Conservation (phyloP, 2,113 vertebrate genomes). For the Phyllostomus hastatus region DNA sequence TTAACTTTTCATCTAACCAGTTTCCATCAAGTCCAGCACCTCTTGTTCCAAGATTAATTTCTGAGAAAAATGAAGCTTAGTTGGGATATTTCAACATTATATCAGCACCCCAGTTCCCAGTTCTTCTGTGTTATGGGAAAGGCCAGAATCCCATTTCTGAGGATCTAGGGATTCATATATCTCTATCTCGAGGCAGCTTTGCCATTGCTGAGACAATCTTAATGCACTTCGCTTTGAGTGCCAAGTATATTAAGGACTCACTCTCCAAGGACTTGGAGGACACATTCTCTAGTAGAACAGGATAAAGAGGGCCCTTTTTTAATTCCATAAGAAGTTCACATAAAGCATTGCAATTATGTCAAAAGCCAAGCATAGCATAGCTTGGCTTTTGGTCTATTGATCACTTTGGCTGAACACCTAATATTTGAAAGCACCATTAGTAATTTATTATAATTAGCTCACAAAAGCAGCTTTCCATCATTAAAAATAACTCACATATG, state of each 20-base stretch:
- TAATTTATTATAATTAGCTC: constrained; percentile 79
- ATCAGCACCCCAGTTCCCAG: constrained; percentile 63
- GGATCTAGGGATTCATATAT: constrained; percentile 26
- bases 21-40: constrained; percentile 65
- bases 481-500: constrained; percentile 74
- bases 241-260: background rate
- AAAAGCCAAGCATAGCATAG: no score
- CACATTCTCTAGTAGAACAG: background rate
- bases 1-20: constrained; percentile 74
- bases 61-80: constrained; percentile 68
- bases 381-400: constrained; percentile 48
- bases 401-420: constrained; percentile 38
- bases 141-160: constrained; percentile 58
- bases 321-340: background rate
- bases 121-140: constrained; percentile 68
- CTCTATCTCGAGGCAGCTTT: constrained; percentile 65
- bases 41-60: constrained; percentile 69
- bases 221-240: constrained; percentile 47
- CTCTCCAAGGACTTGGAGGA: background rate
- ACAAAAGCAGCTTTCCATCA: constrained; percentile 72
- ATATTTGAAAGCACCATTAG: constrained; percentile 49
- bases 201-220: constrained; percentile 61
- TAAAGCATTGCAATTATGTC: background rate
- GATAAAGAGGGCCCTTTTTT: background rate
- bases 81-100: constrained; percentile 64